Base-by-base conservation (phyloP, 2,113 vertebrate species). In the Delphinapterus leucas region DNA sequence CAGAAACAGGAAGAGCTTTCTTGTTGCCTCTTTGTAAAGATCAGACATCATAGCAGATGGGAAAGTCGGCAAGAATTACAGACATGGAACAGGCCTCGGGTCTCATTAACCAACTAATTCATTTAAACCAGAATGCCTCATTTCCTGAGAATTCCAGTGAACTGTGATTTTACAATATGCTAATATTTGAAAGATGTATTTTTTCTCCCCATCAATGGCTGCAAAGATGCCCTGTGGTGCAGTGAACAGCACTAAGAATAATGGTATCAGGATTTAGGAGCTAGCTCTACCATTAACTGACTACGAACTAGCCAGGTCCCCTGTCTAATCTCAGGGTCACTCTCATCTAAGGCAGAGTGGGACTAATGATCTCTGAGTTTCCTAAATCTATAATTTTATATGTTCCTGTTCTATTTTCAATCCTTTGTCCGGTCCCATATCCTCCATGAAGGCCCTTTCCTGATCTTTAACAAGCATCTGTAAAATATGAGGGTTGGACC, bases 21-120 rank as follows among this genome's bases (percentile, higher is more conserved):
- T 80, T 26, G 79, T 92, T 88, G 60, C 61, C 17, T 87, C 41
- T 95, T 55, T 31, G 33, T 63, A 33, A 97, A 90, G 87, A 71
- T 84, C 65, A 88, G 44, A 15, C 80, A 65, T 95, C 65, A 49
- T 1, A 79, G 79, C 63, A 91, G 93, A 80, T 88, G 68, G 44
- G 65, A 92, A 92, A 93, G n/a, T 65, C 58, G 44, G 11, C 33
- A 96, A 87, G 65, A 79, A 80, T 92, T 73, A 81, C 3, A 88
- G 87, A 90, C 31, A 82, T 20, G 26, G 38, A 92, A 20, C 80
- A 92, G 76, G 90, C 25, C 71, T 44, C 5, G 36, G 76, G 53
- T 81, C 74, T 93, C 81, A 84, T 82, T 88, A 94, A 90, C 58
- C 15, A 80, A 83, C 87, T 83, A 96, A 97, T 96, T 86, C 70